These are phyloP conservation scores for Melolontha melolontha DNA, from an alignment of 2,888 invertebrate species.

Conservation along the genomic window DNA sequence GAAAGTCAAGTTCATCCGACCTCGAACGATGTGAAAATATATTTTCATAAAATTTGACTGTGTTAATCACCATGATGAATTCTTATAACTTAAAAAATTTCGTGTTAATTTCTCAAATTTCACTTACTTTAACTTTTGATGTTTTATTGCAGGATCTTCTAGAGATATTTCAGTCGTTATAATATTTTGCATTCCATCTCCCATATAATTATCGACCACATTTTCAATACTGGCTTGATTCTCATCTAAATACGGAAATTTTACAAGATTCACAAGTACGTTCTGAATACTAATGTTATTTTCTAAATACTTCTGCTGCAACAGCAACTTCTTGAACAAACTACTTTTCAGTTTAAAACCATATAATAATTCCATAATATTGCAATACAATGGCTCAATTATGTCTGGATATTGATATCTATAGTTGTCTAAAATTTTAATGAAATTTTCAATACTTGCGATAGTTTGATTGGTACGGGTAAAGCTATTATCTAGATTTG, in stretches of 20 bases:
- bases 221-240: slow-evolving; percentile 59
- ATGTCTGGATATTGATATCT: slow-evolving; percentile 83
- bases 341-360: slow-evolving; percentile 72
- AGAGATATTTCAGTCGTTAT: slow-evolving; percentile 51
- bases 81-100: too few species aligned
- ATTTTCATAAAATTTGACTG: too few species aligned
- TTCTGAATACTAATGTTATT: slow-evolving; percentile 52
- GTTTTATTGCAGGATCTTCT: slow-evolving; percentile 49
- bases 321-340: slow-evolving; percentile 67
- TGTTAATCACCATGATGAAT: too few species aligned
- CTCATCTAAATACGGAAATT: slow-evolving; percentile 66
- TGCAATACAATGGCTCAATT: slow-evolving; percentile 77
- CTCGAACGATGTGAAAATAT: too few species aligned
- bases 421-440: slow-evolving; percentile 70
- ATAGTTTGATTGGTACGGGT: slow-evolving; percentile 37
- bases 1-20: too few species aligned
- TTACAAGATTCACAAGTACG: slow-evolving; percentile 66
- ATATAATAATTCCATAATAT: slow-evolving; percentile 75
- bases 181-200: slow-evolving; percentile 53
- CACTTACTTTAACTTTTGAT: slow-evolving; percentile 68
- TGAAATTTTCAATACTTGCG: slow-evolving; percentile 65
- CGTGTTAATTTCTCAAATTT: too few species aligned
- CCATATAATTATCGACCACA: slow-evolving; percentile 67
- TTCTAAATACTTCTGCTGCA: slow-evolving; percentile 53
- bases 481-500: slow-evolving; percentile 32